These are phyloP conservation scores for Plutella xylostella DNA, from an alignment of 2,888 invertebrate species.

Conservation along the genomic window DNA sequence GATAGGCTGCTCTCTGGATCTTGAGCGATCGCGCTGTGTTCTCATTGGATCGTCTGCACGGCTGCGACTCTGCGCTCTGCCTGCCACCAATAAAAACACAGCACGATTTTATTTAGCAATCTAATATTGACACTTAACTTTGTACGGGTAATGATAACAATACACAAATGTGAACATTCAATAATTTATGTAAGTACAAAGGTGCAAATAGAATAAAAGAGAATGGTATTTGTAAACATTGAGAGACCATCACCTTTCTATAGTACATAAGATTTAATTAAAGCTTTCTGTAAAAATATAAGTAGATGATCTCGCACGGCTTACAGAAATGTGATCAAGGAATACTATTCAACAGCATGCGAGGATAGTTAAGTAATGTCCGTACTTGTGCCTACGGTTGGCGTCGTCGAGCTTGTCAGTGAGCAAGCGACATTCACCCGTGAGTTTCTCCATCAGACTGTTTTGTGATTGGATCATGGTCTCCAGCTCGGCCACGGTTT, in stretches of 20 bases:
- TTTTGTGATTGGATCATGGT: constrained; percentile 91
- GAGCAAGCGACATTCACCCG: constrained; percentile 88
- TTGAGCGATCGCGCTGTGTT: constrained; percentile 65
- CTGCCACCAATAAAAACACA: constrained; percentile 71
- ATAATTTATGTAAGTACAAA: no score
- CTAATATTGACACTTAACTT: no score
- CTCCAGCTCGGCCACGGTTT: constrained; percentile 91
- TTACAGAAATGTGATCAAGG: no score
- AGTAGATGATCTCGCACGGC: no score
- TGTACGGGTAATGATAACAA: constrained; percentile 50
- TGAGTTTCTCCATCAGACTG: constrained; percentile 93
- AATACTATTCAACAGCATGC: no score
- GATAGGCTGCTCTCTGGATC: constrained; percentile 44
- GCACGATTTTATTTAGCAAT: constrained; percentile 55
- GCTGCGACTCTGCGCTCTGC: constrained; percentile 68
- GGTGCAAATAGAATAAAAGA: no score
- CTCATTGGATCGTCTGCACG: constrained; percentile 68
- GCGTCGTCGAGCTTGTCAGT: constrained; percentile 92
- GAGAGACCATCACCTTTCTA: no score
- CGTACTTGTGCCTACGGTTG: constrained; percentile 90
- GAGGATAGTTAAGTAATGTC: constrained; percentile 17
- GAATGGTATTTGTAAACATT: no score
- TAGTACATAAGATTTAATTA: no score
- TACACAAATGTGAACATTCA: constrained; percentile 20
- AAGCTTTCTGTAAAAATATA: no score